Percentiles rank a stretch among this genome's conserved stretches.
Evolutionary conservation across 2,888 invertebrate genomes (phyloP).

Genomic region (Girardia tigrina): DNA sequence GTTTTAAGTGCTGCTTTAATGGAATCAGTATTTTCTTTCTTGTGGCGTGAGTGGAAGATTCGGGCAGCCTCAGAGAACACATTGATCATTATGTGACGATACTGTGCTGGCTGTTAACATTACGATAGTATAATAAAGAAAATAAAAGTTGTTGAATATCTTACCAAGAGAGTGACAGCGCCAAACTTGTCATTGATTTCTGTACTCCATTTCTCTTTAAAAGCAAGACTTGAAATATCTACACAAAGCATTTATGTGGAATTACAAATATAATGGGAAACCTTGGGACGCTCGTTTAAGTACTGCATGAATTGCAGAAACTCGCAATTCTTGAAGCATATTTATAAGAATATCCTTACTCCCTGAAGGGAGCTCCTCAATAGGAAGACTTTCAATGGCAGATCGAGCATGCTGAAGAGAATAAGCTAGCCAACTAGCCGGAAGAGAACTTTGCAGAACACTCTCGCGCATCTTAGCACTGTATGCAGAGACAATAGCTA

Average conservation of each 20-base stretch:
- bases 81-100: neutral
- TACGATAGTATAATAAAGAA: neutral
- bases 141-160: neutral
- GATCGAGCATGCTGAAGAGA: neutral
- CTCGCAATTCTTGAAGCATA: neutral
- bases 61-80: neutral
- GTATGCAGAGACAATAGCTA: neutral
- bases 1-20: neutral
- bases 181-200: neutral
- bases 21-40: neutral
- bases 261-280: too few relatives aligned
- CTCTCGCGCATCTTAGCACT: neutral
- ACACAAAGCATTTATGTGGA: too few relatives aligned
- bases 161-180: neutral
- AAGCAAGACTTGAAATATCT: neutral
- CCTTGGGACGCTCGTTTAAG: neutral
- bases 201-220: neutral
- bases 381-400: neutral
- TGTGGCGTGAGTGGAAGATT: neutral
- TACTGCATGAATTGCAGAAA: neutral
- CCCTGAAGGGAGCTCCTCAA: neutral
- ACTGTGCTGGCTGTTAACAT: neutral
- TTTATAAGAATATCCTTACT: neutral
- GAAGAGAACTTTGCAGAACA: neutral
- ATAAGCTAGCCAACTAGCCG: neutral